These are phyloP conservation scores for Camponotus vicinus DNA, from an alignment of 1,140 invertebrate genomes.

Conservation along the genomic window DNA sequence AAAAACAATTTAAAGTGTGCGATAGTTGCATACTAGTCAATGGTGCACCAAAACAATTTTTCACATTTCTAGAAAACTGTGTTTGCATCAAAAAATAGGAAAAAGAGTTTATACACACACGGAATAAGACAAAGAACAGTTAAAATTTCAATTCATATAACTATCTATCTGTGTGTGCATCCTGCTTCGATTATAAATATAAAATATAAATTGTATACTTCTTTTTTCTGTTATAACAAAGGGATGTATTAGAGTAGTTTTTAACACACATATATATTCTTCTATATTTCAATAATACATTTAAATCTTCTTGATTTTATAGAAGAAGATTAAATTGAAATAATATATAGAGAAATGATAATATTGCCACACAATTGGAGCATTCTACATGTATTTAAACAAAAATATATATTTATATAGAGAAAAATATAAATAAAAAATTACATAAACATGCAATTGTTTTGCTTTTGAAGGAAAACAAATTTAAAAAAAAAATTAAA, in stretches of 20 bases:
- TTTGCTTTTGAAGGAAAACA: slow-evolving; percentile 32
- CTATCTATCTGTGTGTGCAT: background rate
- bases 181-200: slow-evolving; percentile 24
- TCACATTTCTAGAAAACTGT: slow-evolving; percentile 22
- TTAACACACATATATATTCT: slow-evolving; percentile 20
- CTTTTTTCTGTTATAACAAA: slow-evolving; percentile 24
- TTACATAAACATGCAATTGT: slow-evolving; percentile 46
- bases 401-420: slow-evolving; percentile 32
- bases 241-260: slow-evolving; percentile 27
- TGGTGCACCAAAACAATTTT: slow-evolving; percentile 46
- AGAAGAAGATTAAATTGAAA: background rate
- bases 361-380: slow-evolving; percentile 42
- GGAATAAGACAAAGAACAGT: slow-evolving; percentile 22
- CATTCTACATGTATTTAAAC: slow-evolving; percentile 26
- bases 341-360: slow-evolving; percentile 22
- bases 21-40: slow-evolving; percentile 45
- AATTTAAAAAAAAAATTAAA: slow-evolving; percentile 44
- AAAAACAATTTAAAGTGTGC: slow-evolving; percentile 33
- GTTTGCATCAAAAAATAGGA: slow-evolving; percentile 13
- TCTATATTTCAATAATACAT: background rate
- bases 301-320: background rate
- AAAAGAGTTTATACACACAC: slow-evolving; percentile 15
- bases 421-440: slow-evolving; percentile 52
- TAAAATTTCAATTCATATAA: slow-evolving; percentile 23
- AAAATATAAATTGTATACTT: slow-evolving; percentile 35